These are phyloP conservation scores for Miniopterus natalensis DNA, from an alignment of 2,113 vertebrate species.

Conservation along the genomic window DNA sequence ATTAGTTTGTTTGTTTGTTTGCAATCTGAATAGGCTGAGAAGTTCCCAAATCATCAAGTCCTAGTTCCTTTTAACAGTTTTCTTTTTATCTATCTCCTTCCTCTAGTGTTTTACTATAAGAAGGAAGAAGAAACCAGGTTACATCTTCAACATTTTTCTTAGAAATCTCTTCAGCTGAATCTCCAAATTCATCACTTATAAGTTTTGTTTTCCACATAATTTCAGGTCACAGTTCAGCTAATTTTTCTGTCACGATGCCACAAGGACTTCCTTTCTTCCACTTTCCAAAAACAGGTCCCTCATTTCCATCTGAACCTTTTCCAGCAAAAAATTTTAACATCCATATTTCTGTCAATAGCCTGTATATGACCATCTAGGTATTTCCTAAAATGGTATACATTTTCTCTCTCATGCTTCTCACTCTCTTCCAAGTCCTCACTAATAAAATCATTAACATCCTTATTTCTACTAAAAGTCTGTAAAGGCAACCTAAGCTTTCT, in stretches of 20 bases:
- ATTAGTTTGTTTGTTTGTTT: neutral
- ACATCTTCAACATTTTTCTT: neutral
- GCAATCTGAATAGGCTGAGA: neutral
- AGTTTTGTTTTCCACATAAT: neutral
- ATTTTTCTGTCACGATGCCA: neutral
- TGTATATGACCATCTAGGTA: neutral
- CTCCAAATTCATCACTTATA: neutral
- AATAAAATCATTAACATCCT: neutral
- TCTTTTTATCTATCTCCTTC: neutral
- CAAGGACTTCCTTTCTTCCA: neutral
- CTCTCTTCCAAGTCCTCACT: neutral
- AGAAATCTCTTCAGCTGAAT: neutral
- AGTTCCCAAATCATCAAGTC: neutral
- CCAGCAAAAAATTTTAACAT: neutral
- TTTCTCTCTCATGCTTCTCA: neutral
- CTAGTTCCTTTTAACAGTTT: neutral
- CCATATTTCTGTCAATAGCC: neutral
- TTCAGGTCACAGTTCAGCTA: neutral
- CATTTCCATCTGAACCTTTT: neutral
- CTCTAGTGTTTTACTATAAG: neutral
- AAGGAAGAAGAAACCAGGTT: neutral
- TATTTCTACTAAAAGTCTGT: neutral
- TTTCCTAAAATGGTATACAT: neutral
- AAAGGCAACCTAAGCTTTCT: neutral
- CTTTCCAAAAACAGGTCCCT: neutral